phyloP scores from a whole-genome alignment of 1,140 invertebrate genomes.

The Drosophila chauvacae region DNA sequence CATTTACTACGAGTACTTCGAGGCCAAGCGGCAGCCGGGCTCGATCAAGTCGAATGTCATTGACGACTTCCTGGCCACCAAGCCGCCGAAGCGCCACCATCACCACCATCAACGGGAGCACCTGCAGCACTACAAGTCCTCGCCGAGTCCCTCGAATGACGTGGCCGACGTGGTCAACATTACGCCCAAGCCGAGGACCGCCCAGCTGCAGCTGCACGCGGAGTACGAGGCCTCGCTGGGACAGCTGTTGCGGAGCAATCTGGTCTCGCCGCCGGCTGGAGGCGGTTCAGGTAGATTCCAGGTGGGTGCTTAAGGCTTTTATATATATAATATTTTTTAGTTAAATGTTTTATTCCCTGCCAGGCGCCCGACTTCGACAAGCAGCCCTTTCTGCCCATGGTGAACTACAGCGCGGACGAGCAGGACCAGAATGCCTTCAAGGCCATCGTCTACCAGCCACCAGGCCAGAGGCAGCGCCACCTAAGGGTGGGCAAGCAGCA shows the following conservation, averaged over 20 bases:
- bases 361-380: conserved; percentile 86
- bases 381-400: conserved; percentile 87
- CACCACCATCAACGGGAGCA: conserved; percentile 24
- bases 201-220: conserved; percentile 56
- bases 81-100: conserved; percentile 64
- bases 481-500: conserved; percentile 63
- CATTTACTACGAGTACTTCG: conserved; percentile 84
- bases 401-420: conserved; percentile 87
- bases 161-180: conserved; percentile 73
- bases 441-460: conserved; percentile 83
- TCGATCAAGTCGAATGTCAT: conserved; percentile 66
- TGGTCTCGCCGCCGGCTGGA: conserved; percentile 42
- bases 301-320: background rate
- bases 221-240: conserved; percentile 67
- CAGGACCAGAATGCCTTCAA: conserved; percentile 86
- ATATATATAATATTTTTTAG: too few relatives aligned
- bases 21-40: conserved; percentile 72
- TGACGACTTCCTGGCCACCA: conserved; percentile 70
- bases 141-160: conserved; percentile 57
- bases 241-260: conserved; percentile 54
- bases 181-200: conserved; percentile 82
- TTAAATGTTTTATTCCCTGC: background rate
- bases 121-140: conserved; percentile 53
- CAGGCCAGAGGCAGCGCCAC: conserved; percentile 44
- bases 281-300: conserved; percentile 38